These are phyloP conservation scores for Napeogenes sylphis DNA, from an alignment of 2,888 invertebrate genomes.

Conservation along the genomic window DNA sequence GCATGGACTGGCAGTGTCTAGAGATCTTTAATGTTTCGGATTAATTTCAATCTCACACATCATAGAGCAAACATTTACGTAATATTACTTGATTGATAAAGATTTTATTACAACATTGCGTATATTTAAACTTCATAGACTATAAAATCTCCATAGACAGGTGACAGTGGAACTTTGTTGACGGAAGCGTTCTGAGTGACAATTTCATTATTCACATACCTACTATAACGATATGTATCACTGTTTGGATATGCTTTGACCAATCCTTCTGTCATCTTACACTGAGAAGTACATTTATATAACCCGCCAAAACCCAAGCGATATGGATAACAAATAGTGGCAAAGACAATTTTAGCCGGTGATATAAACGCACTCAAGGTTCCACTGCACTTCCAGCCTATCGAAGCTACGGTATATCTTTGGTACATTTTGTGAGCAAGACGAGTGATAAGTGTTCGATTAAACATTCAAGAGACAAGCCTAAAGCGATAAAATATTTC, in stretches of 20 bases:
- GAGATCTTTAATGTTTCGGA: conserved; percentile 6
- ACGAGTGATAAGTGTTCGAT: conserved; percentile 52
- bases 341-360: conserved; percentile 18
- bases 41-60: conserved; percentile 7
- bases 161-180: neutral
- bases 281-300: neutral
- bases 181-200: neutral
- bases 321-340: conserved; percentile 10
- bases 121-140: neutral
- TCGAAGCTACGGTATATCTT: conserved; percentile 56
- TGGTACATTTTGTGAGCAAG: conserved; percentile 76
- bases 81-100: conserved; percentile 7
- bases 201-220: conserved; percentile 6
- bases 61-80: conserved; percentile 17
- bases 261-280: conserved; percentile 4
- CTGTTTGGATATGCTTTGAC: conserved; percentile 25
- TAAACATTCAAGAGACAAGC: conserved; percentile 44
- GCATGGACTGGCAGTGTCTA: conserved; percentile 39
- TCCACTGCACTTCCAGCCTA: conserved; percentile 45
- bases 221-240: conserved; percentile 25
- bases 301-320: conserved; percentile 16
- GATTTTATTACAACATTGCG: neutral
- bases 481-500: conserved; percentile 50
- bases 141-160: conserved; percentile 3
- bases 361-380: conserved; percentile 5